Base-by-base conservation (phyloP, 1,140 invertebrate species). In the Chironomus tepperi region DNA sequence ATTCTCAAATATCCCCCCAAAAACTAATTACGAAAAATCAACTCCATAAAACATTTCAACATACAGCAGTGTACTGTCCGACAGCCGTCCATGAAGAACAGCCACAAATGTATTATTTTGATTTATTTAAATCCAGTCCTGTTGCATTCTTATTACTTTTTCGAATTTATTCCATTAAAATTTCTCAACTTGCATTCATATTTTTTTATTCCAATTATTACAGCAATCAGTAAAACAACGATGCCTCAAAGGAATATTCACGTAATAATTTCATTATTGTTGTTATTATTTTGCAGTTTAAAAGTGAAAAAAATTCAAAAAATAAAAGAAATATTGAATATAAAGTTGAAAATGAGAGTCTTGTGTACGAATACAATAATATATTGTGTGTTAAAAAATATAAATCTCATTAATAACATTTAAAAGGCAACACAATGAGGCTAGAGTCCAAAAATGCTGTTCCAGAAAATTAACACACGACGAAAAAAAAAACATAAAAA, bases 191-290 rank as follows among this genome's bases (percentile, higher is more conserved):
- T 34, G 24, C 24, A 34, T 34, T 34, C 24, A 34, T 34, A 34
- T 34, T 34, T 34, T 34, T 57, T 57, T 47, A 9, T n/a, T 47
- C 43, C 43, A 57, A 15, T 57, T 57, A 57, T 57, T 57, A n/a
- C 12, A 15, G 47, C 47, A 57, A 57, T 57, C 47, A 57, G 47
- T 57, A 57, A 57, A 5, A 57, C 8, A 57, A 57, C 47, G 47
- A 57, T 57, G 47, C 47, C 47, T 57, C 47, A 57, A 57, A 57
- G 47, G 47, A 57, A 57, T 57, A n/a, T 57, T 57, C 12, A 57
- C 12, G 47, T 57, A 57, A 57, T 57, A 57, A 15, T 57, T 12
- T 57, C 47, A n/a, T 57, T 57, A 34, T 34, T 34, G 24, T 34
- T 34, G 5, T 34, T 34, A 34, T 34, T 34, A 34, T 34, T 34